Evolutionary conservation across 2,797 vertebrate species (phyloP).

Genomic region (Balearica regulorum): DNA sequence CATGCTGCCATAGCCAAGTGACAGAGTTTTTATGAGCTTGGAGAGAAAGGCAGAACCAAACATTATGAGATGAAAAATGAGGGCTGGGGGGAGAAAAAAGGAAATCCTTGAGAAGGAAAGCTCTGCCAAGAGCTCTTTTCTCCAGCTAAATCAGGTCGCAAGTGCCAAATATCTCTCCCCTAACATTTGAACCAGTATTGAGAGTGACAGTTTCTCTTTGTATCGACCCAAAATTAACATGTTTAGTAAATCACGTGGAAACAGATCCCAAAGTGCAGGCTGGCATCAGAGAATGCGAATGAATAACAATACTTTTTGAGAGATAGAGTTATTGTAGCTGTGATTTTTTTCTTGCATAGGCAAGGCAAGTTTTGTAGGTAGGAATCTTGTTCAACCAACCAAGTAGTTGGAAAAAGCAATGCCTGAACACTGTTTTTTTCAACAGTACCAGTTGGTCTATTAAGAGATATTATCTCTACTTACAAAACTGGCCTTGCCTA

Average conservation of each 20-base stretch:
- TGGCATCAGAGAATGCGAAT: conserved; percentile 9
- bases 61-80: neutral
- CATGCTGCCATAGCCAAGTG: neutral
- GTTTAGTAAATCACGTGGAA: conserved; percentile 38
- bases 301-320: neutral
- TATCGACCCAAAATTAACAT: neutral
- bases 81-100: neutral
- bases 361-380: neutral
- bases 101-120: neutral
- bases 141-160: neutral
- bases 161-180: neutral
- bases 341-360: neutral
- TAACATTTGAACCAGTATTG: neutral
- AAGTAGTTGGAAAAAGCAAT: neutral
- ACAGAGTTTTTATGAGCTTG: neutral
- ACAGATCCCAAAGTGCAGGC: neutral
- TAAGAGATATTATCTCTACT: neutral
- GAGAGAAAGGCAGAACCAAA: neutral
- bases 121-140: neutral
- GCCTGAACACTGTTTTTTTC: neutral
- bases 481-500: neutral
- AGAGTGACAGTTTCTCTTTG: conserved; percentile 16
- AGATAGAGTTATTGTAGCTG: neutral
- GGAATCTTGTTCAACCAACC: neutral
- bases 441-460: neutral